Conservation (phyloP, 2,888 invertebrate genomes). For the Cylloceria caligata region DNA sequence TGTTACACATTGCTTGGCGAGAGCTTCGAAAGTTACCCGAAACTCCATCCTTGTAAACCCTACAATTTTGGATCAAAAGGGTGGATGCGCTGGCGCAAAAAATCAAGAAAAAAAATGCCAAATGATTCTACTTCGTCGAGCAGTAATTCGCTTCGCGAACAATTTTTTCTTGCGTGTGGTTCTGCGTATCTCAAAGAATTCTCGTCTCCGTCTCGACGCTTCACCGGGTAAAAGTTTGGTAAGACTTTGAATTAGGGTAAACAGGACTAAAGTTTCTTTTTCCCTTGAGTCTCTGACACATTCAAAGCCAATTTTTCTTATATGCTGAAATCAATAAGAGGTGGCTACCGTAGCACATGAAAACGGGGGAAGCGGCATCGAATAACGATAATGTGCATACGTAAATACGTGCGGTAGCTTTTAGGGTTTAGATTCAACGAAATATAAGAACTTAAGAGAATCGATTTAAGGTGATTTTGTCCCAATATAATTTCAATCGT, state of each 20-base stretch:
- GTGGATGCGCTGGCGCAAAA: constrained; percentile 19
- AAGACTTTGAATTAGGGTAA: neutral
- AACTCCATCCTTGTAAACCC: constrained; percentile 47
- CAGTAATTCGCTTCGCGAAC: constrained; percentile 43
- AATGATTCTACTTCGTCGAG: constrained; percentile 25
- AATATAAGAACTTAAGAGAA: neutral
- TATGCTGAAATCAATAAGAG: neutral
- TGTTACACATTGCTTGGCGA: constrained; percentile 43
- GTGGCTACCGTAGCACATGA: neutral
- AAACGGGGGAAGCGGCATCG: neutral
- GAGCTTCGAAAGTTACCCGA: constrained; percentile 60
- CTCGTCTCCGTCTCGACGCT: neutral
- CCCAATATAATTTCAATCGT: neutral
- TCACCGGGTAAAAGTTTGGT: neutral
- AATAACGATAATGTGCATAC: neutral
- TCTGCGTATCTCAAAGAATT: constrained; percentile 8
- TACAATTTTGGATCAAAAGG: constrained; percentile 39
- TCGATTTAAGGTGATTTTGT: neutral
- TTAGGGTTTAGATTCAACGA: neutral
- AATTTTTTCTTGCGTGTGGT: neutral
- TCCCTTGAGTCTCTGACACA: neutral
- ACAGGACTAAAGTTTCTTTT: neutral
- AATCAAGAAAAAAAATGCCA: constrained; percentile 22
- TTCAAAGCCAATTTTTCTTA: neutral
- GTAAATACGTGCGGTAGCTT: neutral